A percentile compares a stretch with the other conserved stretches of the same genome.
phyloP scores from a whole-genome alignment of 1,140 invertebrate species.

The Hyles vespertilio region DNA sequence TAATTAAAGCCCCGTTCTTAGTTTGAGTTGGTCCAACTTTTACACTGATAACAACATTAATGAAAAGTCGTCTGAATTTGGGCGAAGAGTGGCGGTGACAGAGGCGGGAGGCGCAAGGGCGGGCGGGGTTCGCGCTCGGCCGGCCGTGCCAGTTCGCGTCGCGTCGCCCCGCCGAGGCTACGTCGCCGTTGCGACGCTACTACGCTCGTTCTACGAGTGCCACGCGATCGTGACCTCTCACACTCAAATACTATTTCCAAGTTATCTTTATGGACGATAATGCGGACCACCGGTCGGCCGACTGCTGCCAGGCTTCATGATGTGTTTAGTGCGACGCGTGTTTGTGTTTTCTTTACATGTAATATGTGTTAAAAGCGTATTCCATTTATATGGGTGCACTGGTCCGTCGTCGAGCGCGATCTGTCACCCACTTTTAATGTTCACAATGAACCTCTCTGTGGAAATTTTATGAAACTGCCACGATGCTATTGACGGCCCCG shows the following conservation, averaged over 20 bases:
- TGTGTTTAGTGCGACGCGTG: conserved; percentile 46
- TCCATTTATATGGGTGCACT: conserved; percentile 56
- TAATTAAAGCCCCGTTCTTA: conserved; percentile 68
- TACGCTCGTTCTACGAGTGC: conserved; percentile 7
- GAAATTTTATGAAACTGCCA: conserved; percentile 27
- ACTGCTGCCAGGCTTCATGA: conserved; percentile 26
- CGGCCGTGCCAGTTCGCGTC: conserved; percentile 50
- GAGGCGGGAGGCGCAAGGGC: conserved; percentile 41
- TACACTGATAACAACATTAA: conserved; percentile 72
- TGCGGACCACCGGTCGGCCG: conserved; percentile 25
- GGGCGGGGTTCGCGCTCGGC: conserved; percentile 42
- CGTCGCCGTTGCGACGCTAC: conserved; percentile 34
- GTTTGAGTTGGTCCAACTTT: conserved; percentile 64
- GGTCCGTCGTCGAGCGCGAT: conserved; percentile 39
- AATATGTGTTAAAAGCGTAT: conserved; percentile 38
- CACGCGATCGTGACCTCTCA: conserved; percentile 32
- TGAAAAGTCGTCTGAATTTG: conserved; percentile 70
- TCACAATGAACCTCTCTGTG: conserved; percentile 41
- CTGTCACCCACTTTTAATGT: conserved; percentile 53
- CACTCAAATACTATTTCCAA: conserved; percentile 23
- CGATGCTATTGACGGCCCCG: conserved; percentile 37
- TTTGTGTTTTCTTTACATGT: conserved; percentile 40
- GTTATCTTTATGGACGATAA: conserved; percentile 27
- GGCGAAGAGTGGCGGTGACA: conserved; percentile 62
- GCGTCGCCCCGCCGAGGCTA: conserved; percentile 43